Evolutionary conservation across 1,140 invertebrate species (phyloP).

Genomic region (Apolygus lucorum): DNA sequence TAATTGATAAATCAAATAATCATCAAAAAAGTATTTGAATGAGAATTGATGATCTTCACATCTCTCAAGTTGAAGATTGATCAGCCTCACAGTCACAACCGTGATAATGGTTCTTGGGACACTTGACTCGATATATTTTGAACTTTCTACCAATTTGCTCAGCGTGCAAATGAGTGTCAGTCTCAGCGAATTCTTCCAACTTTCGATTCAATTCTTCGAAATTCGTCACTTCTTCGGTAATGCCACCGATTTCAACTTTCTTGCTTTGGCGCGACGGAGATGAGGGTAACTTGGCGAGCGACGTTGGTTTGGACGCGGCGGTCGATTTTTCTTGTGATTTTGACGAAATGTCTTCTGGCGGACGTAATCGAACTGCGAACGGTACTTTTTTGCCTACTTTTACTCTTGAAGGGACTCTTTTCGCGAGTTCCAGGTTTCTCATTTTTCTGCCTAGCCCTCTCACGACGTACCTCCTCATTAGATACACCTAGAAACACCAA

Average conservation of each 20-base stretch:
- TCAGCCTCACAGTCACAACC: neutral
- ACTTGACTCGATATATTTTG: neutral
- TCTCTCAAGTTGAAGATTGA: neutral
- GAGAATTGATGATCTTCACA: neutral
- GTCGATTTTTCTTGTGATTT: too few relatives aligned
- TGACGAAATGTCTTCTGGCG: neutral
- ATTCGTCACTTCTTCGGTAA: neutral
- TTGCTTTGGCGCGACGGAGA: neutral
- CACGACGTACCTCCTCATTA: neutral
- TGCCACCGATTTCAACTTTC: neutral
- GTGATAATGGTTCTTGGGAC: neutral
- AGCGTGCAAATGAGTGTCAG: neutral
- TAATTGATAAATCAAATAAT: neutral
- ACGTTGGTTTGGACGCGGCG: too few relatives aligned
- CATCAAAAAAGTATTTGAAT: neutral
- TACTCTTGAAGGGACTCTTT: neutral
- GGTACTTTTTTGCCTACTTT: neutral
- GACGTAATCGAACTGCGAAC: neutral
- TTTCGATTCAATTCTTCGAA: neutral
- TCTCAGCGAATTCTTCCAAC: neutral
- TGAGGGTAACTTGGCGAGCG: too few relatives aligned
- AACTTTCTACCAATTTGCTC: neutral
- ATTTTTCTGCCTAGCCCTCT: neutral
- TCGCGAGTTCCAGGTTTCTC: neutral
- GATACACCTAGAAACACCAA: neutral